A percentile compares a stretch with the other conserved stretches of the same genome.
Conservation (phyloP, 2,797 vertebrate species). For the Orientallactaga sibirica region DNA sequence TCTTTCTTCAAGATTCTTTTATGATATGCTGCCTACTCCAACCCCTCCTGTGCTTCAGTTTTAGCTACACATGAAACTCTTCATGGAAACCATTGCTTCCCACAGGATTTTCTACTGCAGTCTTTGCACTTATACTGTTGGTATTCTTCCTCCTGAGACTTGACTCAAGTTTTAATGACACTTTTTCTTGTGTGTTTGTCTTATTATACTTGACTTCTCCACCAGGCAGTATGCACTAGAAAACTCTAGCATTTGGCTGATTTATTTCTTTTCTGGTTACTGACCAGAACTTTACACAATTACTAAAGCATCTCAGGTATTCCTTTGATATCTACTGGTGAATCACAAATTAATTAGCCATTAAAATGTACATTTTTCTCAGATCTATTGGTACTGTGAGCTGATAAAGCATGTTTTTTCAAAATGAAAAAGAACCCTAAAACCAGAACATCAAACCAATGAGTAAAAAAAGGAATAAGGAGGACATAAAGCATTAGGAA, state of each 20-base stretch:
- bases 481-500: background rate
- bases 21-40: background rate
- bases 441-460: background rate
- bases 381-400: background rate
- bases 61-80: background rate
- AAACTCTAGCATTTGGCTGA: background rate
- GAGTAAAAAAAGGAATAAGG: background rate
- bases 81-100: background rate
- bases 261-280: background rate
- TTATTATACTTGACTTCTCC: background rate
- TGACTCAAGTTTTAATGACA: background rate
- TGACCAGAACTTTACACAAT: background rate
- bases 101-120: background rate
- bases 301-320: background rate
- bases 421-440: background rate
- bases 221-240: rapidly evolving
- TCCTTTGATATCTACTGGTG: background rate
- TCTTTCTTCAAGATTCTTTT: background rate
- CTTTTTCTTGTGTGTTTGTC: background rate
- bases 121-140: no score
- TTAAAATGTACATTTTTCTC: background rate
- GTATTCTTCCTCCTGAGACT: background rate
- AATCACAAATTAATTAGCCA: background rate
- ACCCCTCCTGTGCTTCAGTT: background rate
- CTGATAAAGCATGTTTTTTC: background rate